Evolutionary conservation across 2,113 vertebrate species (phyloP).

Genomic region (Pangasianodon hypophthalmus): DNA sequence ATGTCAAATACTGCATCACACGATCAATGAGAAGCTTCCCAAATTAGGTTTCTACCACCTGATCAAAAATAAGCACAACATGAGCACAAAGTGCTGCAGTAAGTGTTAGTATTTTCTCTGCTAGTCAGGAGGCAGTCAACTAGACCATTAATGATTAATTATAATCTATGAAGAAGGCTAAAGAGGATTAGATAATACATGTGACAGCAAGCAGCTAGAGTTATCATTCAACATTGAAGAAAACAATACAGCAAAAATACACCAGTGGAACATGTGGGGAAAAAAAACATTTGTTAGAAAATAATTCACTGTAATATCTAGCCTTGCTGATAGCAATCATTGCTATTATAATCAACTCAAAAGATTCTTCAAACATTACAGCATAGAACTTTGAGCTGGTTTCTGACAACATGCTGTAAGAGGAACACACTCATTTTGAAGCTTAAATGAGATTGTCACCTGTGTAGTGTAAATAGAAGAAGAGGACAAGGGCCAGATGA

Average conservation of each 20-base stretch:
- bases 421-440: neutral
- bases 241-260: neutral
- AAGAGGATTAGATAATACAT: neutral
- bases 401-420: neutral
- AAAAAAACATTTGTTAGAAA: neutral
- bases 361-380: neutral
- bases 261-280: neutral
- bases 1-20: neutral
- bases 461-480: neutral
- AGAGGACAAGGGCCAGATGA: neutral
- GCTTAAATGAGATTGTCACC: neutral
- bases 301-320: neutral
- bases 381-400: neutral
- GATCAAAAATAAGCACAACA: neutral
- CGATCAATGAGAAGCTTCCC: neutral
- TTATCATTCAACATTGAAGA: neutral
- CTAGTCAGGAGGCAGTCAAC: neutral
- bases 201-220: neutral
- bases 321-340: neutral
- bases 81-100: neutral
- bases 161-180: neutral
- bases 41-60: neutral
- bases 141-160: neutral
- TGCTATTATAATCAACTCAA: neutral
- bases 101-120: neutral